Evolutionary conservation across 2,113 vertebrate species (phyloP), one percentile per base, ranked within the genome.

Genomic region (Microtus richardsoni): DNA sequence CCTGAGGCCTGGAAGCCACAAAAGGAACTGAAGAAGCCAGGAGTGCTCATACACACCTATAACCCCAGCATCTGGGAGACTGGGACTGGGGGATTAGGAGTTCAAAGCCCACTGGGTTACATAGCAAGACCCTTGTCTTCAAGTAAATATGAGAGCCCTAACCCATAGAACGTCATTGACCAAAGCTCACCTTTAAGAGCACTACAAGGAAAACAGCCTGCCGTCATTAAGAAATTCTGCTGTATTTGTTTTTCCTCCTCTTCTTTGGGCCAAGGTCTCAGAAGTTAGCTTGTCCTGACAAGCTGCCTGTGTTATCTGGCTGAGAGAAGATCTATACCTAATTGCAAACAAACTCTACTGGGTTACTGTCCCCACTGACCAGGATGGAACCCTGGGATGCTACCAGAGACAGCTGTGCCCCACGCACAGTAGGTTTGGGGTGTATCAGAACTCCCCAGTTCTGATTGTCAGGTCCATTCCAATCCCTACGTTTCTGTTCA

Each of bases 1-100:
- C 3, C 24, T 14, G 10, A 91, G 92, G 6, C 49, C 73, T 41
- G 88, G 93, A 94, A 95, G 41, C 33, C 79, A 85, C 75, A 62
- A 1, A 22, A 10, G 0, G 17, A 74, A 54, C 24, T 1, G 5
- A 24, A 88, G 54, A 22, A 73, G 58, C 13, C 19, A 19, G 44
- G 68, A 1, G 3, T 7, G 12, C 13, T 3, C 21, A 36, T 0
- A 13, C n/a, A 71, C 64, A 13, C 41, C 68, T 54, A 13, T 0
- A n/a, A 62, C 44, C 71, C 60, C 58, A 66, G 78, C 54, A 13
- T 47, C 3, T 3, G 12, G 60, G 60, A 78, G 60, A 30, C 41
- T 4, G 87, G 66, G 44, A 30, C 28, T 26, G 44, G 30, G 24
- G 28, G 78, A 22, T 36, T 39, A 13, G 28, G n/a, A 44, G 62